Evolutionary conservation across 2,113 vertebrate genomes (phyloP), one percentile per base, ranked within the genome.

Genomic region (Mixornis gularis): DNA sequence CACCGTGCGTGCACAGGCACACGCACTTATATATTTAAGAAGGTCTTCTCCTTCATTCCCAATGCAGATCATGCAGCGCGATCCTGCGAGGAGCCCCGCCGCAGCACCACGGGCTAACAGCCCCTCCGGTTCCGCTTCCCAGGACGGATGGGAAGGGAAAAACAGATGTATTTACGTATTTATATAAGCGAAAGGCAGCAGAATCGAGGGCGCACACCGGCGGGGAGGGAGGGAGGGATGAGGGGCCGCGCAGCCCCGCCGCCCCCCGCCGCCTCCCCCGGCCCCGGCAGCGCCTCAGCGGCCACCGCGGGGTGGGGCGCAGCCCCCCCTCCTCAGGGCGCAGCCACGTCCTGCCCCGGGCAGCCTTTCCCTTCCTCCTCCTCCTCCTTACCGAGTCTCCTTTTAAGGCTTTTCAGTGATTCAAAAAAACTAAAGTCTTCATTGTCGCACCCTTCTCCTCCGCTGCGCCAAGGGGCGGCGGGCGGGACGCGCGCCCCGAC

Each of bases 21-120:
- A 91, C 82, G 58, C 90, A 66, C 68, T 84, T 65, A 38, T 29
- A 43, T 46, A 83, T 77, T 90, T 78, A 56, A 79, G 84, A 86
- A 93, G 90, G 71, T 95, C 96, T 88, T 95, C 94, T 96, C 95
- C 97, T 97, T 97, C 97, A 97, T 97, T 97, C 97, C 94, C 95
- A 95, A 98, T 96, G 97, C 96, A 97, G 89, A 94, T 96, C 95
- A 95, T 96, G 97, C 97, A 96, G 96, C 93, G 73, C 88, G 96
- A 97, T 94, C 97, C 96, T 78, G 96, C 92, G 96, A 86, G 83
- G 89, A 95, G 96, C 94, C 96, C 96, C 92, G 84, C 85, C 94
- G 96, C 97, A 97, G 94, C 97, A 80, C 53, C 69, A 60, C 38
- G 69, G 86, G 77, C 53, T 63, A 74, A 77, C 89, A 96, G 95